Base-by-base conservation (phyloP, 2,113 vertebrate genomes). In the Isichthys henryi region DNA sequence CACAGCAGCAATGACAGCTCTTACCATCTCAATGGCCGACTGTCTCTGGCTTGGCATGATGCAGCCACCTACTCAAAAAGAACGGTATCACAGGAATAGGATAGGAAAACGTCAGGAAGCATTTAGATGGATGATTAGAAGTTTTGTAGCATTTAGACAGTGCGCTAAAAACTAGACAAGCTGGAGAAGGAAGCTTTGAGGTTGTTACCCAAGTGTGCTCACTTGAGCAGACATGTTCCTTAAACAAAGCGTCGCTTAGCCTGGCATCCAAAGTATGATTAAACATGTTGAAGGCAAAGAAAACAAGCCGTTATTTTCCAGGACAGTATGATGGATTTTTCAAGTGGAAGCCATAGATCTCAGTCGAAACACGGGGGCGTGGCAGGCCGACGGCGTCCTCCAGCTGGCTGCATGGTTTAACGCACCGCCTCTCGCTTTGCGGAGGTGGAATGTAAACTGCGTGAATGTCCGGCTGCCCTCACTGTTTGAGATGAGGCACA, bases 221-320 rank as follows among this genome's bases (percentile, higher is more conserved):
- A 53, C 49, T 35, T 87, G 49, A 87, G 86, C 46, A 49, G 82
- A 49, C 82, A 85, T 85, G 82, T 85, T 85, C 43, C 82, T 85
- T 80, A 80, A 80, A 80, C 82, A 85, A 83, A 85, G 82, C 49
- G 6, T 35, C 86, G 56, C 86, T 58, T 87, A 87, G 31, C n/a
- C 50, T 5, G 35, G 56, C 56, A 88, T 88, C 49, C 87, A 48
- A 88, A 88, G 35, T 66, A 88, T 62, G 53, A 53, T 62, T 88
- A 88, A 88, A 88, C 35, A 45, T 39, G 35, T 10, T 17, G 52
- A 58, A 88, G 87, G 87, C 43, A 62, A 88, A 58, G 53, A 39
- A 62, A 66, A 88, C 86, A 87, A 56, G 50, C 50, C 7, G 86
- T 50, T 86, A 85, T 87, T 87, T 87, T 53, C 86, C 86, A 87